Percentiles rank a stretch among this genome's conserved stretches.
These are phyloP conservation scores for Agonum fuliginosum DNA, from an alignment of 2,888 invertebrate genomes.

Conservation along the genomic window DNA sequence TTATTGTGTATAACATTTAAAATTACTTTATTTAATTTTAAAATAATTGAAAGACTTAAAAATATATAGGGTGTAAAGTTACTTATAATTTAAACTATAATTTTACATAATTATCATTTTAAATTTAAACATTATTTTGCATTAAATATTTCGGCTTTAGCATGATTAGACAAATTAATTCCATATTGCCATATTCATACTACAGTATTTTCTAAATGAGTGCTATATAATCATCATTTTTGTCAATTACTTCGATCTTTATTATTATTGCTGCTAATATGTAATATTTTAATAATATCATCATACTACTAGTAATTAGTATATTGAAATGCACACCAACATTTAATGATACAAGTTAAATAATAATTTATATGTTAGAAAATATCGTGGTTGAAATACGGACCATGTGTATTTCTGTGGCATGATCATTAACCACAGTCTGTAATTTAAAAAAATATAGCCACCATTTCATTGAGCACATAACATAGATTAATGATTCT, in stretches of 20 bases:
- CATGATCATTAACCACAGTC: not conserved
- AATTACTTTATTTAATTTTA: slow-evolving; percentile 29
- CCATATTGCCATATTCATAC: too few species aligned
- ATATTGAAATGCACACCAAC: not conserved
- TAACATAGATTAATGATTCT: slow-evolving; percentile 5
- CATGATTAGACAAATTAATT: too few species aligned
- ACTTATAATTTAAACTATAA: not conserved
- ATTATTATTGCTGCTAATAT: too few species aligned
- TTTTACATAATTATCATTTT: too few species aligned
- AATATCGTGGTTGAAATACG: not conserved
- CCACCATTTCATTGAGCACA: not conserved
- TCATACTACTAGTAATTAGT: too few species aligned
- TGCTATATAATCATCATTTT: too few species aligned
- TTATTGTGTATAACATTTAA: slow-evolving; percentile 5
- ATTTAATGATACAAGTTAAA: not conserved
- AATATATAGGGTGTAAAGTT: not conserved
- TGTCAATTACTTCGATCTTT: not conserved
- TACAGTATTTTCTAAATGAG: too few species aligned
- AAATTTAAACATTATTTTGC: too few species aligned
- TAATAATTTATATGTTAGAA: not conserved
- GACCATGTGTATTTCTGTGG: not conserved
- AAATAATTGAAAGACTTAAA: not conserved
- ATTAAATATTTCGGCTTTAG: too few species aligned
- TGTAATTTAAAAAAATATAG: not conserved
- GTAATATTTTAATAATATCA: too few species aligned